Conservation (phyloP, 2,888 invertebrate genomes). For the Melanchra persicariae region DNA sequence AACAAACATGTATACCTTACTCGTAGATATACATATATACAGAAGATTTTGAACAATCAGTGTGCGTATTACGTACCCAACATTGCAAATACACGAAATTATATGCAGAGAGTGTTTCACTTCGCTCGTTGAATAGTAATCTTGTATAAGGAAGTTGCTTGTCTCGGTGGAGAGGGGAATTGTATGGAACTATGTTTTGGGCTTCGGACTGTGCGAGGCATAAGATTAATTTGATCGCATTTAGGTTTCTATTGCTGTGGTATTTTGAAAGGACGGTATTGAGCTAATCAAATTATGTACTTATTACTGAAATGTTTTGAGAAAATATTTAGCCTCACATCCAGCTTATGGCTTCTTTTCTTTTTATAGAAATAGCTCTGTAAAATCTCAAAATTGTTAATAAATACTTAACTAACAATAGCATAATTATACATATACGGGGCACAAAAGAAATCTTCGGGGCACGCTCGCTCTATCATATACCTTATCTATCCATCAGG, state of each 20-base stretch:
- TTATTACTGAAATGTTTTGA: too few relatives aligned
- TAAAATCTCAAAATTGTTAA: too few relatives aligned
- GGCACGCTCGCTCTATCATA: too few relatives aligned
- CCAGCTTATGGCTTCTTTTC: too few relatives aligned
- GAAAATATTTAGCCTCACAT: too few relatives aligned
- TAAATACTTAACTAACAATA: too few relatives aligned
- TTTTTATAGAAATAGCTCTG: too few relatives aligned
- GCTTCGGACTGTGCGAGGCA: conserved; percentile 3
- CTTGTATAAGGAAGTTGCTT: conserved; percentile 39
- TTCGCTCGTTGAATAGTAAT: conserved; percentile 71
- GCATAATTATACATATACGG: too few relatives aligned
- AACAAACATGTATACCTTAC: conserved; percentile 16
- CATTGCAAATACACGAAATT: conserved; percentile 73
- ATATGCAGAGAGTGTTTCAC: conserved; percentile 66
- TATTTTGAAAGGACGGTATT: too few relatives aligned
- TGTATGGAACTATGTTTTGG: conserved; percentile 25
- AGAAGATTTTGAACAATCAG: conserved; percentile 72
- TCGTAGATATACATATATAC: neutral
- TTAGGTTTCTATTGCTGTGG: neutral
- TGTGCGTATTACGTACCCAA: conserved; percentile 58
- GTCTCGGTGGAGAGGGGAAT: conserved; percentile 21
- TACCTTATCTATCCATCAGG: too few relatives aligned
- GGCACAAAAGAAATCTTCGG: too few relatives aligned
- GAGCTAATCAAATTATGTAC: too few relatives aligned
- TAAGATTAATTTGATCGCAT: conserved; percentile 32